These are phyloP conservation scores for Gymnocypris eckloni DNA, from an alignment of 2,797 vertebrate genomes.

Conservation along the genomic window DNA sequence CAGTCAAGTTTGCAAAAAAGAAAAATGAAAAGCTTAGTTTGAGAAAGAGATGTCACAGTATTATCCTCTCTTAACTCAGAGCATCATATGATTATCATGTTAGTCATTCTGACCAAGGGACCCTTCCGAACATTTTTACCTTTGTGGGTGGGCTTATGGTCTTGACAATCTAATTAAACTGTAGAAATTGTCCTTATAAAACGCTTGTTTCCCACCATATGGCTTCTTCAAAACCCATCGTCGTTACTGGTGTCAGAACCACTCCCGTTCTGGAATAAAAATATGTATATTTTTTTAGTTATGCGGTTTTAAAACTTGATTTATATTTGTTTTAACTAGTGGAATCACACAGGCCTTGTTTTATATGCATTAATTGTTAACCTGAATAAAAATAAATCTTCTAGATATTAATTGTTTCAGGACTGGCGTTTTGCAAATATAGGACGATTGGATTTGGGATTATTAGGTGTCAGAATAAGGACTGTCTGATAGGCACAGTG, in stretches of 20 bases:
- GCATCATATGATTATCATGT: neutral
- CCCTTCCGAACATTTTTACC: conserved; percentile 66
- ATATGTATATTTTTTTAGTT: conserved; percentile 29
- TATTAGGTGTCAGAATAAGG: conserved; percentile 19
- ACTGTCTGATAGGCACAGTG: neutral
- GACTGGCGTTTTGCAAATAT: conserved; percentile 28
- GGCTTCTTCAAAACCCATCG: conserved; percentile 48
- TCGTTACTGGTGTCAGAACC: neutral
- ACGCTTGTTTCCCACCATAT: conserved; percentile 65
- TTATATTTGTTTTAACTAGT: neutral
- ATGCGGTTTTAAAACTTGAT: neutral
- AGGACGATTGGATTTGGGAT: conserved; percentile 26
- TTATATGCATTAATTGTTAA: neutral
- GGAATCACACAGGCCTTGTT: neutral
- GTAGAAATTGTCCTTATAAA: conserved; percentile 60
- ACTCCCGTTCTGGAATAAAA: conserved; percentile 32
- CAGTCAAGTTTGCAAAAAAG: neutral
- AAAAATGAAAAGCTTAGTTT: neutral
- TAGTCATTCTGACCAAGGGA: neutral
- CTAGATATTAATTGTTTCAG: neutral
- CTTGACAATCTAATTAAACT: conserved; percentile 60
- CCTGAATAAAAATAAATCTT: neutral
- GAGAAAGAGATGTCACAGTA: neutral
- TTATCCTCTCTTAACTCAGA: neutral
- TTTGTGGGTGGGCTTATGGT: conserved; percentile 62